Conservation (phyloP, 2,888 invertebrate species). For the Limenitis arthemis region DNA sequence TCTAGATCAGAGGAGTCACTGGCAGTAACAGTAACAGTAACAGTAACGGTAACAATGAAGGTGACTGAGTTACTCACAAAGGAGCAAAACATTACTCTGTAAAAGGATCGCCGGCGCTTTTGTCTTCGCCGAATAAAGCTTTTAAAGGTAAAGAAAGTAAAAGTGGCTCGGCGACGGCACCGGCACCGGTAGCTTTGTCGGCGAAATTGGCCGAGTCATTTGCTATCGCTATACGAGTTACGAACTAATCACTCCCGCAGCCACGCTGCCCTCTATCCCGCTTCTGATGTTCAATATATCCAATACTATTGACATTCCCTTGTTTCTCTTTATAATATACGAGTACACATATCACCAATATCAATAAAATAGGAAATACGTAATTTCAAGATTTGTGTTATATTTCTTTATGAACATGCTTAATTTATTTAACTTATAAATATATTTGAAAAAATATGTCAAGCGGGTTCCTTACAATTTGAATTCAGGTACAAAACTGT, state of each 20-base stretch:
- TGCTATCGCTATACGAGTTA: constrained; percentile 14
- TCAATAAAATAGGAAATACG: no score
- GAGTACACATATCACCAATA: no score
- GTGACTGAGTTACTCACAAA: constrained; percentile 10
- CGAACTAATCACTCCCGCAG: constrained; percentile 5
- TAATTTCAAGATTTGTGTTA: no score
- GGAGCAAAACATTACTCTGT: constrained; percentile 9
- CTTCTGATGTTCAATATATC: not conserved
- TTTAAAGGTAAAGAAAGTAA: constrained; percentile 22
- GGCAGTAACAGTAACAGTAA: not conserved
- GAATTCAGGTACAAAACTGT: no score
- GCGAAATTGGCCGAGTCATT: constrained; percentile 21
- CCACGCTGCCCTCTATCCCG: not conserved
- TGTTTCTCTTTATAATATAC: no score
- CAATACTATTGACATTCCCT: not conserved
- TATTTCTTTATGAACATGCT: no score
- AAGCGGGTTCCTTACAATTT: no score
- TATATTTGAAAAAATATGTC: no score
- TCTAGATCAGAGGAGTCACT: constrained; percentile 3
- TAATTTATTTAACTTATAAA: no score
- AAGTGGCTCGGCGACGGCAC: not conserved
- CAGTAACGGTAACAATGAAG: constrained; percentile 4
- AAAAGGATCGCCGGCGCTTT: constrained; percentile 18
- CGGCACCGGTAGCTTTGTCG: constrained; percentile 15
- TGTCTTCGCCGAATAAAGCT: constrained; percentile 23